These are phyloP conservation scores for Sminthurides bifidus DNA, from an alignment of 1,140 invertebrate species.

Conservation along the genomic window DNA sequence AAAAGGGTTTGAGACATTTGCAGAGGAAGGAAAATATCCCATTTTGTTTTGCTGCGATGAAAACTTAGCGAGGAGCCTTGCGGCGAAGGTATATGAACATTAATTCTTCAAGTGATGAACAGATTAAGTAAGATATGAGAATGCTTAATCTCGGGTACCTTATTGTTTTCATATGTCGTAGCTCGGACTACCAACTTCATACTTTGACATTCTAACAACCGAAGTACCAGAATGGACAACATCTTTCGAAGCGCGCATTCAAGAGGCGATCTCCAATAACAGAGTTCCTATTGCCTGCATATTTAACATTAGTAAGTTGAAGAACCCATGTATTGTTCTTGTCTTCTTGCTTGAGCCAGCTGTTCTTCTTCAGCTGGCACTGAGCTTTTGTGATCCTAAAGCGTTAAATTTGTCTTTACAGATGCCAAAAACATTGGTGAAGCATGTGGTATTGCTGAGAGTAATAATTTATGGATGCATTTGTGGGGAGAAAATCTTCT, in stretches of 20 bases:
- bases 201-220: too few relatives aligned
- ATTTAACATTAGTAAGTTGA: too few relatives aligned
- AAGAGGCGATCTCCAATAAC: too few relatives aligned
- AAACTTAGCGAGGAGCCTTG: constrained; percentile 16
- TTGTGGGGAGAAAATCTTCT: constrained; percentile 24
- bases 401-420: constrained; percentile 7
- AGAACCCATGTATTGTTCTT: too few relatives aligned
- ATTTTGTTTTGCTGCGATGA: constrained; percentile 27
- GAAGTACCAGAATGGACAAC: too few relatives aligned
- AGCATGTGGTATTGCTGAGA: constrained; percentile 14
- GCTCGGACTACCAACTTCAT: constrained; percentile 28
- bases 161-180: too few relatives aligned
- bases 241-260: too few relatives aligned
- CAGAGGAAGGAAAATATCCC: constrained; percentile 18
- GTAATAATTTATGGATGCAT: constrained; percentile 26
- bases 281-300: too few relatives aligned
- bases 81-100: constrained; percentile 18
- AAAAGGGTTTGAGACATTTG: constrained; percentile 19
- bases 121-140: too few relatives aligned
- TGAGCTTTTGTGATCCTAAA: not conserved
- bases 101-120: too few relatives aligned
- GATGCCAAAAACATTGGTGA: constrained; percentile 15
- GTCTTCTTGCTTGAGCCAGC: too few relatives aligned
- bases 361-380: not conserved
- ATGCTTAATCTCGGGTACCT: too few relatives aligned